Conservation (phyloP, 2,888 invertebrate species). For the Xestia ashworthii region DNA sequence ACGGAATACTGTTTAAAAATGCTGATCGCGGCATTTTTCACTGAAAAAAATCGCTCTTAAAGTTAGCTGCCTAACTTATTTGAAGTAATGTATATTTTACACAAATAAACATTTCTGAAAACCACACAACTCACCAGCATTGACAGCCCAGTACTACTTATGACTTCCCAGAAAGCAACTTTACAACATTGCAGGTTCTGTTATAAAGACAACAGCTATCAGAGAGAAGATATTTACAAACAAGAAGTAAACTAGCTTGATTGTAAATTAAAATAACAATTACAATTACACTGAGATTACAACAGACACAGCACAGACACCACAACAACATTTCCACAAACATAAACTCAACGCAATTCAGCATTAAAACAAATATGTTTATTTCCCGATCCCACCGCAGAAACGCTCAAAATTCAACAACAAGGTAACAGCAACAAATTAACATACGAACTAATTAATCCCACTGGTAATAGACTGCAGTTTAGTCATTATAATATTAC, state of each 20-base stretch:
- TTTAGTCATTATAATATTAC: constrained; percentile 57
- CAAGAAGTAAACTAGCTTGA: not conserved
- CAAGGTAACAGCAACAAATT: constrained; percentile 33
- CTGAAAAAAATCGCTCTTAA: not conserved
- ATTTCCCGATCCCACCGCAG: not conserved
- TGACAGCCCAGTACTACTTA: no score
- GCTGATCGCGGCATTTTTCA: not conserved
- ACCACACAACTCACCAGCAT: not conserved
- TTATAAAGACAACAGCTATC: not conserved
- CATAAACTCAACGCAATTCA: not conserved
- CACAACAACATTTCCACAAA: not conserved
- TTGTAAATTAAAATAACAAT: not conserved
- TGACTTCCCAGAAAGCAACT: not conserved
- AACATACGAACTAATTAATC: constrained; percentile 51
- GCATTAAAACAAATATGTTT: not conserved
- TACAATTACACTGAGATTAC: not conserved
- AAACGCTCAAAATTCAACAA: constrained; percentile 5
- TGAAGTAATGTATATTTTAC: not conserved
- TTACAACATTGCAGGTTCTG: not conserved
- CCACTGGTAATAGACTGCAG: constrained; percentile 35
- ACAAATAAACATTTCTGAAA: not conserved
- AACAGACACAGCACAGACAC: not conserved
- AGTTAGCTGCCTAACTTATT: not conserved
- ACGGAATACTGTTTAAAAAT: not conserved
- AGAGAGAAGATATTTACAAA: not conserved